A percentile compares a stretch with the other conserved stretches of the same genome.
phyloP scores from a whole-genome alignment of 1,140 invertebrate species.

The Mycetomoellerius zeteki region DNA sequence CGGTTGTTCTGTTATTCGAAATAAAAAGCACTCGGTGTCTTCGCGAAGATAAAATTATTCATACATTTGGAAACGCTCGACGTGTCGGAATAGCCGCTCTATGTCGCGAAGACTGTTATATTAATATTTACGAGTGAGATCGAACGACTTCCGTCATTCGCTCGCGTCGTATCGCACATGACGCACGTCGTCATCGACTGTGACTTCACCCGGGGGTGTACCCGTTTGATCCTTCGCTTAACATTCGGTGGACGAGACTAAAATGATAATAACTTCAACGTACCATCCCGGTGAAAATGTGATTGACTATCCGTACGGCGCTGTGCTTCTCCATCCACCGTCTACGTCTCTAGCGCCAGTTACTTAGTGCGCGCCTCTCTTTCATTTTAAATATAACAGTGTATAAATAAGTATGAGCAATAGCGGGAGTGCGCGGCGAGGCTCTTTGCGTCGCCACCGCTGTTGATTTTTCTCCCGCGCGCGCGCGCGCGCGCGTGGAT shows the following conservation, averaged over 20 bases:
- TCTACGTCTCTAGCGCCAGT: too few species aligned
- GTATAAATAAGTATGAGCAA: slow-evolving; percentile 88
- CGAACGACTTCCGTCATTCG: neutral
- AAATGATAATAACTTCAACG: too few species aligned
- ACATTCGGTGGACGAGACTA: too few species aligned
- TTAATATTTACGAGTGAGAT: slow-evolving; percentile 28
- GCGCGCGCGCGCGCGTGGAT: slow-evolving; percentile 21
- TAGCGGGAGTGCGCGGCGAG: slow-evolving; percentile 86
- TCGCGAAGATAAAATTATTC: neutral
- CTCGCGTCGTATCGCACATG: neutral
- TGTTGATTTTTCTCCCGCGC: slow-evolving; percentile 47
- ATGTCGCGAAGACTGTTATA: neutral
- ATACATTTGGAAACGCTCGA: neutral
- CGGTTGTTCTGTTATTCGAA: neutral
- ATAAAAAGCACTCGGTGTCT: neutral
- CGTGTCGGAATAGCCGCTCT: neutral
- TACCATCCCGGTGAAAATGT: slow-evolving; percentile 16
- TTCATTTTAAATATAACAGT: slow-evolving; percentile 87
- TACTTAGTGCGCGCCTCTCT: slow-evolving; percentile 70
- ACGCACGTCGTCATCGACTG: too few species aligned
- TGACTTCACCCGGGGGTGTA: too few species aligned
- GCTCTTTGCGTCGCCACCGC: slow-evolving; percentile 70
- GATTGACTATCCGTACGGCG: neutral
- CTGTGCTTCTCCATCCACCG: too few species aligned
- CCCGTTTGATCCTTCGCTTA: too few species aligned